Evolutionary conservation across 2,888 invertebrate genomes (phyloP).

Genomic region (Phaonia tiefii): DNA sequence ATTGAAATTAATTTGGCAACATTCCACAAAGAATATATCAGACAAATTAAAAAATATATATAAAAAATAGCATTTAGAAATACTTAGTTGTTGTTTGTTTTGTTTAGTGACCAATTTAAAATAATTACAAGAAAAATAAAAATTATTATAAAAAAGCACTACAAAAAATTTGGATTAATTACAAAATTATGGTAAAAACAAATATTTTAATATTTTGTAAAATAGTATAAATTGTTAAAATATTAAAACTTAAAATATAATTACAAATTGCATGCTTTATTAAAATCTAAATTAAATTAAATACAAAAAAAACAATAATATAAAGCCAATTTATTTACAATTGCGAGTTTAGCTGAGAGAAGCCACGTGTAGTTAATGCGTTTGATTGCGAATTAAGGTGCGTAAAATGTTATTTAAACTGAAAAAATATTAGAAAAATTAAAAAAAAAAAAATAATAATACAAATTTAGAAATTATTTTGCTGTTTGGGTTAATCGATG

Average conservation of each 20-base stretch:
- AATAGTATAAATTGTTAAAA: slow-evolving; percentile 10
- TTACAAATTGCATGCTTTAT: slow-evolving; percentile 35
- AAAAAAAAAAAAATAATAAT: slow-evolving; percentile 58
- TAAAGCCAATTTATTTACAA: slow-evolving; percentile 32
- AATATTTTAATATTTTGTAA: slow-evolving; percentile 19
- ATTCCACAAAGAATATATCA: slow-evolving; percentile 41
- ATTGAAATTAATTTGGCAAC: slow-evolving; percentile 46
- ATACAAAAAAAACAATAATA: background rate
- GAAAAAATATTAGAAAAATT: slow-evolving; percentile 39
- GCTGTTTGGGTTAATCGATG: slow-evolving; percentile 60
- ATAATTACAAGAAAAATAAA: slow-evolving; percentile 23
- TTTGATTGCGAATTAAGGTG: slow-evolving; percentile 8
- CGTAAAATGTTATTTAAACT: slow-evolving; percentile 26
- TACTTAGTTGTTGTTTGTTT: background rate
- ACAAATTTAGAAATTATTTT: slow-evolving; percentile 30
- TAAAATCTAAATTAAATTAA: slow-evolving; percentile 17
- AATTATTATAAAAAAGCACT: slow-evolving; percentile 40
- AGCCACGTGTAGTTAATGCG: background rate
- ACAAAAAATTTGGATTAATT: slow-evolving; percentile 34
- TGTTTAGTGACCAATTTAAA: too few relatives aligned
- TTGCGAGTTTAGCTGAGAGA: slow-evolving; percentile 2
- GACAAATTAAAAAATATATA: slow-evolving; percentile 30
- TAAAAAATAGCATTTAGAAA: slow-evolving; percentile 13
- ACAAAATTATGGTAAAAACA: slow-evolving; percentile 6
- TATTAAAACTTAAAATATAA: too few relatives aligned